Evolutionary conservation across 2,888 invertebrate genomes (phyloP), one percentile per base, ranked within the genome.

Genomic region (Gastrophysa polygoni): DNA sequence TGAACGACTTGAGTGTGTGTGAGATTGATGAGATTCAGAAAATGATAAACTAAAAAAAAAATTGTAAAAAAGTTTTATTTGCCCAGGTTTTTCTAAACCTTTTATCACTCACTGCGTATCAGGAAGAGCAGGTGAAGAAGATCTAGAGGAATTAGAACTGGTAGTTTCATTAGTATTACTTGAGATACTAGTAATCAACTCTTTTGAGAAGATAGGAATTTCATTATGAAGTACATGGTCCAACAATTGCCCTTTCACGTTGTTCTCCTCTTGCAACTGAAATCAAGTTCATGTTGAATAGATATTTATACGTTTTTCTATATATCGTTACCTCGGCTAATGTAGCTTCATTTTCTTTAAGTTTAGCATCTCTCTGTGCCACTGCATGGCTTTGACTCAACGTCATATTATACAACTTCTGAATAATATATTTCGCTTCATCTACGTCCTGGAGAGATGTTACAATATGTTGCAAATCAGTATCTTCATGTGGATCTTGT

Each of bases 381-480:
- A 90, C 88, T 57, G 88, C 82, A 74, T 88, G 89, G 70, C 91
- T 90, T 80, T 92, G 90, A 73, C 87, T 87, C 11, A 95, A 85
- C 21, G 90, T 88, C 81, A 91, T 88, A 63, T 87, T 86, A 62
- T 91, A 86, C 73, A 93, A 84, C 81, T 92, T 92, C 75, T 92
- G 89, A 52, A 95, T 83, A 54, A 95, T 82, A 80, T 93, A 95
- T 73, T 89, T 88, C 7, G 91, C 89, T 79, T 94, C 93, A 10
- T 89, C 89, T 16, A 90, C 79, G 47, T 85, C 85, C 58, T 79
- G 82, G 43, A 89, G 83, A 7, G 85, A 83, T 8, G 84, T 83
- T 18, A 88, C 81, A 7, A 88, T 79, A 18, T 82, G 78, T 72
- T 87, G 83, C 54, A 83, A 77, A 80, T 80, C 78, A 68, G 79